These are phyloP conservation scores for Geodia barretti DNA, from an alignment of 37 sponge, comb jelly and placozoan species.

Conservation along the genomic window DNA sequence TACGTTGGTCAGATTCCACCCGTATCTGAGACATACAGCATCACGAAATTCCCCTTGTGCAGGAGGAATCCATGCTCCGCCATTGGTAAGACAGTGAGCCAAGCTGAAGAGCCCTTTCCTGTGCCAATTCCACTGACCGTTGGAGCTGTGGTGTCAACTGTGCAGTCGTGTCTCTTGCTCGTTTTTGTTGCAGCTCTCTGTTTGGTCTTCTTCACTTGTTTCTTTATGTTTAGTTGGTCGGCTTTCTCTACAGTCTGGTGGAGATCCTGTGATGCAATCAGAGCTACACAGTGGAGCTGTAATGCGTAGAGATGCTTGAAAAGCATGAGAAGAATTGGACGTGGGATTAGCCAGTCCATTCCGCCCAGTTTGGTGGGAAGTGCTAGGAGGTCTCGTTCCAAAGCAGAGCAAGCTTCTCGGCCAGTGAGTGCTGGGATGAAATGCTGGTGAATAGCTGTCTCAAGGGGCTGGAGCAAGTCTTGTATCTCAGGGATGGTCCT, in stretches of 20 bases:
- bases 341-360: neutral
- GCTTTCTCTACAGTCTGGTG: neutral
- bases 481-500: constrained; percentile 30
- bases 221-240: constrained; percentile 1
- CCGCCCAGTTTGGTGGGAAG: constrained; percentile 2
- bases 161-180: neutral
- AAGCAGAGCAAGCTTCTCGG: neutral
- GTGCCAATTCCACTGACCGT: neutral
- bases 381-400: constrained; percentile 9
- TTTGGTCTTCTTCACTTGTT: neutral
- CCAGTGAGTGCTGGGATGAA: constrained; percentile 15
- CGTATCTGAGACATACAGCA: constrained; percentile 25
- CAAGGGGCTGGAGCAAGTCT: constrained; percentile 36
- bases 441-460: constrained; percentile 5
- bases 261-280: neutral
- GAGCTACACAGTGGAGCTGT: neutral
- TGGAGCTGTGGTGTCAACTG: constrained; percentile 1
- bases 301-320: neutral
- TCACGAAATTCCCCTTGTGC: constrained; percentile 31
- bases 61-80: constrained; percentile 13
- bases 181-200: neutral
- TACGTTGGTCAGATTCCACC: neutral
- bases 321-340: neutral
- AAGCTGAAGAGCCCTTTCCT: constrained; percentile 14
- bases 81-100: constrained; percentile 11